A percentile compares a stretch with the other conserved stretches of the same genome.
Conservation (phyloP, 2,888 invertebrate species). For the Lathronympha strigana region DNA sequence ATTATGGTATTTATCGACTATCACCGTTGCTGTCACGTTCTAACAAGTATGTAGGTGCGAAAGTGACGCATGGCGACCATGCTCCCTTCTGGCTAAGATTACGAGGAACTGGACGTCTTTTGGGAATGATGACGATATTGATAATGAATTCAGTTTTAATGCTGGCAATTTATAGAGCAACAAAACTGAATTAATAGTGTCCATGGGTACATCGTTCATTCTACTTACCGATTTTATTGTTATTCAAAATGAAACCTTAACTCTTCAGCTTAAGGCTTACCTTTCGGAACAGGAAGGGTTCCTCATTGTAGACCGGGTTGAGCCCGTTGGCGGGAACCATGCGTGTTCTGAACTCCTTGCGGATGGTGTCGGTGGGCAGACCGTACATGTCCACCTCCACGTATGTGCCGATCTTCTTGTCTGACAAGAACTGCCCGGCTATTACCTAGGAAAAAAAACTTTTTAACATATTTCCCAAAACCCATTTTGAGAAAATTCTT, state of each 20-base stretch:
- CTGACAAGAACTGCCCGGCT: slow-evolving; percentile 99
- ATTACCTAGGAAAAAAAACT: slow-evolving; percentile 87
- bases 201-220: slow-evolving; percentile 97
- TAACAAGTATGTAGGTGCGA: no score
- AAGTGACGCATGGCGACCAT: no score
- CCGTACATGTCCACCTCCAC: slow-evolving; percentile 99
- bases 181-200: no score
- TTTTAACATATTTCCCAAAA: no score
- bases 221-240: slow-evolving; percentile 99
- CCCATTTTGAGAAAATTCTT: no score
- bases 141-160: background rate
- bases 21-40: no score
- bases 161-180: no score
- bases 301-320: slow-evolving; percentile 99
- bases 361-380: slow-evolving; percentile 98
- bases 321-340: slow-evolving; percentile 99
- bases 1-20: no score
- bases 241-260: slow-evolving; percentile 61
- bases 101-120: no score
- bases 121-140: no score
- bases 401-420: slow-evolving; percentile 99
- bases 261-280: slow-evolving; percentile 60
- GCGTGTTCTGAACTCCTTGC: slow-evolving; percentile 98
- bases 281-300: slow-evolving; percentile 98
- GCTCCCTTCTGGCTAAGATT: no score